Evolutionary conservation across 2,888 invertebrate species (phyloP).

Genomic region (Stramonita haemastoma): DNA sequence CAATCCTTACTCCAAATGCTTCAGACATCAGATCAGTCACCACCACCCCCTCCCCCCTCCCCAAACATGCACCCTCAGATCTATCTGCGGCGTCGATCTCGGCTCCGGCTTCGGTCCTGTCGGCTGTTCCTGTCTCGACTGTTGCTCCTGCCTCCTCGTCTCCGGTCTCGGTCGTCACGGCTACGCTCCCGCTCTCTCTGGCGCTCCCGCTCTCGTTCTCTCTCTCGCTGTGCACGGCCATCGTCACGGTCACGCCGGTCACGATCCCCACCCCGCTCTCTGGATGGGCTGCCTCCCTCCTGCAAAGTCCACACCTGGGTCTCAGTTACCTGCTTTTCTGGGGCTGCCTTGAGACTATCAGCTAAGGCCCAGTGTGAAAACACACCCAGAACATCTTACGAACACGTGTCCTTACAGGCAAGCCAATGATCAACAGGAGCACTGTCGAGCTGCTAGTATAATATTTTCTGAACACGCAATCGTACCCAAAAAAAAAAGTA

Average conservation of each 20-base stretch:
- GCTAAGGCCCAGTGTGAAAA: too few relatives aligned
- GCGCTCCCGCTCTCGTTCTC: conserved; percentile 30
- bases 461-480: too few relatives aligned
- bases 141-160: conserved; percentile 28
- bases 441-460: too few relatives aligned
- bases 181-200: conserved; percentile 37
- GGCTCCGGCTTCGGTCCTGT: conserved; percentile 41
- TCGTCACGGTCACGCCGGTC: conserved; percentile 50
- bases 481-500: too few relatives aligned
- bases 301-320: background rate
- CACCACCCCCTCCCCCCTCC: background rate
- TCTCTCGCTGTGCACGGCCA: conserved; percentile 36
- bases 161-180: conserved; percentile 40
- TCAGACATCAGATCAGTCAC: background rate
- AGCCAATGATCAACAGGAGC: too few relatives aligned
- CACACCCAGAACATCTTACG: too few relatives aligned
- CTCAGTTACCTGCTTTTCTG: too few relatives aligned
- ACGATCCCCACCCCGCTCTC: conserved; percentile 48
- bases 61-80: background rate
- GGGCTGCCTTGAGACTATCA: too few relatives aligned
- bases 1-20: too few relatives aligned
- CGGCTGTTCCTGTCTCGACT: conserved; percentile 37
- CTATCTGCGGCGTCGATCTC: conserved; percentile 38
- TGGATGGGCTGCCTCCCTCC: conserved; percentile 21
- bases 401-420: too few relatives aligned